A percentile compares a stretch with the other conserved stretches of the same genome.
These are phyloP conservation scores for Schrankia costaestrigalis DNA, from an alignment of 2,888 invertebrate genomes.

Conservation along the genomic window DNA sequence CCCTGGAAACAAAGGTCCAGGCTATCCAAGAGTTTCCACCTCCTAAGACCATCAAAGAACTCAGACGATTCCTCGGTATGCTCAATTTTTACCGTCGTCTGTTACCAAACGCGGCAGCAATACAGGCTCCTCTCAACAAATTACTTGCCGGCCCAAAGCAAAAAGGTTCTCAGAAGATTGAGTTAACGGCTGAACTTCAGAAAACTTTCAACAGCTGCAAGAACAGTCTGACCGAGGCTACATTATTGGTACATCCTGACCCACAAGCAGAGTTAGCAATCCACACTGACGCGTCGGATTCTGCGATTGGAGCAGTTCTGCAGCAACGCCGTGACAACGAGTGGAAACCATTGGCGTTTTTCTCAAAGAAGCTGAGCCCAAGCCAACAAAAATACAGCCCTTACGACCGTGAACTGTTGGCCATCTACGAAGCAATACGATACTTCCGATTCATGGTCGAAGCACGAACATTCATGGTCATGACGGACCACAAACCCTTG, in stretches of 20 bases:
- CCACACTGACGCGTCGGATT: background rate
- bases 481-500: background rate
- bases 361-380: constrained; percentile 30
- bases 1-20: background rate
- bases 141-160: background rate
- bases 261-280: background rate
- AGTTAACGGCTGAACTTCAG: background rate
- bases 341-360: constrained; percentile 1
- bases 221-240: background rate
- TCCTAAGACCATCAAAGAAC: background rate
- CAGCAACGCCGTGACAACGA: background rate
- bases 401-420: constrained; percentile 51
- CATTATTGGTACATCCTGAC: background rate
- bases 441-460: constrained; percentile 30
- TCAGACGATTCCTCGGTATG: background rate
- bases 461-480: background rate
- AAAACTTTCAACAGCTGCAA: background rate
- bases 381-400: constrained; percentile 41
- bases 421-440: constrained; percentile 44
- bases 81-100: background rate
- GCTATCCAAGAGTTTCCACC: background rate
- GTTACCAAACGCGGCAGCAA: background rate
- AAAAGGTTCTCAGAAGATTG: background rate
- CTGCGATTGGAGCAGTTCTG: constrained; percentile 1
- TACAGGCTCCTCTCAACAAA: background rate